Evolutionary conservation across 2,797 vertebrate genomes (phyloP).

Genomic region (Pterois miles): DNA sequence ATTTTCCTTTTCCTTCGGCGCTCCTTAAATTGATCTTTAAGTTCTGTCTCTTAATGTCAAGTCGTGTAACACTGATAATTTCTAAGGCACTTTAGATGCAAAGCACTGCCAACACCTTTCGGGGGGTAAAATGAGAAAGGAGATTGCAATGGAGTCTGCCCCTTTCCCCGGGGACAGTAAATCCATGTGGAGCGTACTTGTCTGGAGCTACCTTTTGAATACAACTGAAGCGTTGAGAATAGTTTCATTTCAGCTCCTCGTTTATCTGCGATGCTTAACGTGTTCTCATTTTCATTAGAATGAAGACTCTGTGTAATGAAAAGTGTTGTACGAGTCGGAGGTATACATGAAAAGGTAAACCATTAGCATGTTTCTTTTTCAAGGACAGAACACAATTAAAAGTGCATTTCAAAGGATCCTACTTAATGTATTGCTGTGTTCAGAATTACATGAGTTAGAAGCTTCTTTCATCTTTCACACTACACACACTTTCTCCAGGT

Average conservation of each 20-base stretch:
- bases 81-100: slow-evolving; percentile 66
- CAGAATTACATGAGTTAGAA: slow-evolving; percentile 16
- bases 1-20: slow-evolving; percentile 24
- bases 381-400: slow-evolving; percentile 37
- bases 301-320: slow-evolving; percentile 14
- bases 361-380: slow-evolving; percentile 30
- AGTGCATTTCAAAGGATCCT: slow-evolving; percentile 32
- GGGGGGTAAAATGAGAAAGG: slow-evolving; percentile 57
- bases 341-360: slow-evolving; percentile 32
- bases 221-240: slow-evolving; percentile 45
- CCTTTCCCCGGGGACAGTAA: slow-evolving; percentile 50
- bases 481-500: neutral
- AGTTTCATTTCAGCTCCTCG: slow-evolving; percentile 25
- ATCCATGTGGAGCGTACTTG: slow-evolving; percentile 46
- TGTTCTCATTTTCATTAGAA: slow-evolving; percentile 31
- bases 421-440: slow-evolving; percentile 16
- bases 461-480: slow-evolving; percentile 33
- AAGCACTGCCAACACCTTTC: slow-evolving; percentile 64
- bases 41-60: slow-evolving; percentile 54
- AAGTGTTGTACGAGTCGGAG: slow-evolving; percentile 9
- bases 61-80: slow-evolving; percentile 60
- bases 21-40: slow-evolving; percentile 49
- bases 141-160: slow-evolving; percentile 59
- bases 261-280: slow-evolving; percentile 13
- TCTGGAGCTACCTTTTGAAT: slow-evolving; percentile 52